Evolutionary conservation across 2,113 vertebrate genomes (phyloP).

Genomic region (Sarotherodon lohbergeri): DNA sequence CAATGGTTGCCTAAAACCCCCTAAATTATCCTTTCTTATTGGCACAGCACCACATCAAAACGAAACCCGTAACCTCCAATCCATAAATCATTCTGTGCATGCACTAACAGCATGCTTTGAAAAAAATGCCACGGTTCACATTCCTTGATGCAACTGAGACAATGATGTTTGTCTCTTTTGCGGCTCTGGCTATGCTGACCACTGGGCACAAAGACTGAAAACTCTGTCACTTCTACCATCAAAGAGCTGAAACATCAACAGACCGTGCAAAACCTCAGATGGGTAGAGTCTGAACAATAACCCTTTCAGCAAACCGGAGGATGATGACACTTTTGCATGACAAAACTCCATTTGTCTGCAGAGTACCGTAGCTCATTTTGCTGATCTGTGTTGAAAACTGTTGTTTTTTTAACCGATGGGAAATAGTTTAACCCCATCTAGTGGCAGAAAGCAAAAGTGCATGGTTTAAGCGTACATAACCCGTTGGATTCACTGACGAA

Average conservation of each 20-base stretch:
- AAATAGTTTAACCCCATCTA: conserved; percentile 54
- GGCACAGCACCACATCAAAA: conserved; percentile 35
- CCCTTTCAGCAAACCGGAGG: neutral
- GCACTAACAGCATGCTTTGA: conserved; percentile 17
- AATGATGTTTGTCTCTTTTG: conserved; percentile 53
- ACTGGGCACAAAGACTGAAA: conserved; percentile 41
- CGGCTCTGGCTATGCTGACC: conserved; percentile 46
- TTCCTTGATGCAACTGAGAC: conserved; percentile 44
- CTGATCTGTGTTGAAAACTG: neutral
- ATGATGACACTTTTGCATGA: conserved; percentile 46
- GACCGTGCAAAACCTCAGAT: conserved; percentile 25
- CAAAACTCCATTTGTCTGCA: conserved; percentile 33
- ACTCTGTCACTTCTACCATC: conserved; percentile 30
- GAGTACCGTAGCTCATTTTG: neutral
- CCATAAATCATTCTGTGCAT: conserved; percentile 40
- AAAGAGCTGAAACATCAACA: conserved; percentile 48
- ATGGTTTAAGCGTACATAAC: neutral
- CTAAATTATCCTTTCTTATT: neutral
- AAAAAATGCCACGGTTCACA: conserved; percentile 39
- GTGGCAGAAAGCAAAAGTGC: conserved; percentile 35
- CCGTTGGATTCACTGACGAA: neutral
- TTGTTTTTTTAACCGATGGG: neutral
- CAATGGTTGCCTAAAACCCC: neutral
- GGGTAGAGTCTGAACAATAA: conserved; percentile 23
- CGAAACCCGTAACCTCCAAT: neutral